Base-by-base conservation (phyloP, 1,140 invertebrate species). In the Polypedilum vanderplanki region DNA sequence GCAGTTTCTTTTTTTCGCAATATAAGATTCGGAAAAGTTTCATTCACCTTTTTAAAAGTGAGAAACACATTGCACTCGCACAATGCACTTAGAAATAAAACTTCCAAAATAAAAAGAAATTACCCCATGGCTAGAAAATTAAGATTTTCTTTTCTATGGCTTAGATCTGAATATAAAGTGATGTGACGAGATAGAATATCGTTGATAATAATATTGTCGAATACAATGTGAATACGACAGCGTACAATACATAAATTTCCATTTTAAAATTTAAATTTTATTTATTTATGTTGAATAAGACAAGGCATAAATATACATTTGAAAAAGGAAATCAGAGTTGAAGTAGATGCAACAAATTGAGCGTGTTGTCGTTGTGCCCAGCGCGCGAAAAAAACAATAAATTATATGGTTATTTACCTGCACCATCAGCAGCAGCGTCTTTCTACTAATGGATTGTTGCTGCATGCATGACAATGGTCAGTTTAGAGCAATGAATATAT, bases 251-350 rank as follows among this genome's bases (percentile, higher is more conserved):
- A 57, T 57, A 57, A 57, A 57, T 57, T 57, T 57, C 12, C 12
- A 57, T 57, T n/a, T n/a, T 1, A 15, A 46, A 57, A 20, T 70
- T 70, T 18, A 70, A 70, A 70, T 70, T 70, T 70, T 70, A 70
- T 70, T 70, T 70, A 70, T 70, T 70, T 70, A 70, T 70, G 65
- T 70, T 70, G 18, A 70, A 33, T 33, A 70, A 70, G 20, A 20
- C n/a, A n/a, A n/a, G n/a, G n/a, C n/a, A n/a, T n/a, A 33, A 33
- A 33, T 5, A 3, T 33, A 33, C 24, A 33, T 33, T 33, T 33
- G 24, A 5, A 33, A 5, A 33, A 33, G 24, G 24, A 33, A 15
- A 57, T 57, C 46, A 57, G 46, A 57, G n/a, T 57, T 57, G 8
- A 57, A 57, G 46, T 57, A 17, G 46, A 57, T 15, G n/a, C 46